These are phyloP conservation scores for Anableps anableps DNA, from an alignment of 2,797 vertebrate genomes.

Conservation along the genomic window DNA sequence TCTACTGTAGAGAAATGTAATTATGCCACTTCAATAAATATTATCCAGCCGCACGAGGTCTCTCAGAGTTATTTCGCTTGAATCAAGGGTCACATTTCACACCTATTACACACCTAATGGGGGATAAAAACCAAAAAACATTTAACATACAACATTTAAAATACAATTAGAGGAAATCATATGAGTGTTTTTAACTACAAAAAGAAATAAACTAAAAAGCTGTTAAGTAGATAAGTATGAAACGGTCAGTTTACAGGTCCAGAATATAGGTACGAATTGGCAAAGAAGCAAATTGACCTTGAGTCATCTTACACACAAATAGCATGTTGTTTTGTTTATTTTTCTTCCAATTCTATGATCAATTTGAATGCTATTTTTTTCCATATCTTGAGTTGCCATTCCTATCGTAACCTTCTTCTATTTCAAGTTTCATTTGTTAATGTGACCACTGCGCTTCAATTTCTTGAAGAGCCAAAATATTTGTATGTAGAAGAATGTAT, in stretches of 20 bases:
- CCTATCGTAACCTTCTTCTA: neutral
- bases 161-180: neutral
- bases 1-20: neutral
- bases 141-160: neutral
- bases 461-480: neutral
- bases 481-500: neutral
- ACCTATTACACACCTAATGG: neutral
- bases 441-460: neutral
- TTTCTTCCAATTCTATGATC: neutral
- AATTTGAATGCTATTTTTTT: neutral
- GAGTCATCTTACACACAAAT: neutral
- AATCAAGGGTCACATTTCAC: neutral
- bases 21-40: neutral
- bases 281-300: no score
- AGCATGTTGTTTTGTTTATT: neutral
- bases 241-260: neutral
- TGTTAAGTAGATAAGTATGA: neutral
- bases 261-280: neutral
- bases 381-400: neutral
- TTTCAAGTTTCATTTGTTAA: neutral
- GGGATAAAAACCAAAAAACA: neutral
- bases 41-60: neutral
- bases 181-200: neutral
- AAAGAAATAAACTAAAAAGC: no score
- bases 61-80: neutral